A percentile compares a stretch with the other conserved stretches of the same genome.
phyloP scores from a whole-genome alignment of 2,113 vertebrate species.

The Engraulis encrasicolus region DNA sequence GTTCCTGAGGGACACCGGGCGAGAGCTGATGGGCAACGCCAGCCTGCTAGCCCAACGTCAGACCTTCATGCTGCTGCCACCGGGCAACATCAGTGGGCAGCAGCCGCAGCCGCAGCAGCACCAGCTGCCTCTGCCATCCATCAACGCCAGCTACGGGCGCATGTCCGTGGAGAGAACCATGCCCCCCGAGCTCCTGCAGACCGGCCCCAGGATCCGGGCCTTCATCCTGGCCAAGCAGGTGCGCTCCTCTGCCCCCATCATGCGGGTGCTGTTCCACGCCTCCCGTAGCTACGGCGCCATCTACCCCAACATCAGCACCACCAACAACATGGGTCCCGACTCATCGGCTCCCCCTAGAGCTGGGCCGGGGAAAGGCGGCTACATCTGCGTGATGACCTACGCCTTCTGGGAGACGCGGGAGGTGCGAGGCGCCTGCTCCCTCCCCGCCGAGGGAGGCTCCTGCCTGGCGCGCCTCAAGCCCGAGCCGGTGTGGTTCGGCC shows the following conservation, averaged over 20 bases:
- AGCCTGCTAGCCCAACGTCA: conserved; percentile 80
- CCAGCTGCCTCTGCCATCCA: conserved; percentile 73
- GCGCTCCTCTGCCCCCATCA: conserved; percentile 76
- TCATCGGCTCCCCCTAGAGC: neutral
- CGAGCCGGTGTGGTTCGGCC: conserved; percentile 81
- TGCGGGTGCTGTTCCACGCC: conserved; percentile 86
- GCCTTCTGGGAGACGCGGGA: conserved; percentile 86
- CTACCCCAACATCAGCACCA: conserved; percentile 36
- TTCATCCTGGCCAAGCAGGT: conserved; percentile 78
- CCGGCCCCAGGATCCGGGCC: conserved; percentile 78
- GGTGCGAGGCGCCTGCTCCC: conserved; percentile 79
- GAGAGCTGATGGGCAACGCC: conserved; percentile 80
- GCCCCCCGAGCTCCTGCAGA: conserved; percentile 77
- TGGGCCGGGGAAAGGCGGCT: conserved; percentile 19
- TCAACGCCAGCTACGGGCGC: conserved; percentile 85
- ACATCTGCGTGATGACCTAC: conserved; percentile 81
- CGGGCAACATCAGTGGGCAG: conserved; percentile 72
- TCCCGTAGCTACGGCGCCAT: conserved; percentile 67
- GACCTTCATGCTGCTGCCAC: conserved; percentile 84
- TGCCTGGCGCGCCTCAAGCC: conserved; percentile 85
- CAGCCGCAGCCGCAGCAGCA: conserved; percentile 61
- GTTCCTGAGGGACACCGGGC: conserved; percentile 82
- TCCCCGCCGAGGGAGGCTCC: conserved; percentile 77
- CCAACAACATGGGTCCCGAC: neutral
- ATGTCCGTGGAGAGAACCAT: conserved; percentile 78